phyloP scores from a whole-genome alignment of 2,888 invertebrate species.

The Pardosa pseudoannulata region DNA sequence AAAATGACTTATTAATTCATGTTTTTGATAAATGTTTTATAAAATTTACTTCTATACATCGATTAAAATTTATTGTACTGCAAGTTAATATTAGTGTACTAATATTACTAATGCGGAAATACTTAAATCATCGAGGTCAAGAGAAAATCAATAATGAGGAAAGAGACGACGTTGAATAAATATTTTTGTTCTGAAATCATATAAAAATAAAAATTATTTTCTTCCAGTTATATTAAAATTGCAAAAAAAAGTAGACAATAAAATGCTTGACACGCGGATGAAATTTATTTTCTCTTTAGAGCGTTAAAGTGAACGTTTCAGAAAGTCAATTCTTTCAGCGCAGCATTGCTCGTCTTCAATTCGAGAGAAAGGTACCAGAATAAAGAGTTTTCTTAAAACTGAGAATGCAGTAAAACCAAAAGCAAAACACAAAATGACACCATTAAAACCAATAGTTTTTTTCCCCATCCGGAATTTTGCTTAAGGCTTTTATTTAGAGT shows the following conservation, averaged over 20 bases:
- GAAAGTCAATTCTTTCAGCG: neutral
- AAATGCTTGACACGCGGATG: neutral
- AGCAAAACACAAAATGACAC: slow-evolving; percentile 18
- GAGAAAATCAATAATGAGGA: no score
- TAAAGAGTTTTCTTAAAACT: neutral
- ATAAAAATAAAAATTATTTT: no score
- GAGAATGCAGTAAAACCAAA: neutral
- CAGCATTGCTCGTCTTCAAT: neutral
- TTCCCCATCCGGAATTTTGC: neutral
- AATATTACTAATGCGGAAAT: no score
- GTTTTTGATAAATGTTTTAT: no score
- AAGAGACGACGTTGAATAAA: no score
- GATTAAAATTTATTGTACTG: no score
- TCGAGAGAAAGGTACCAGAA: neutral
- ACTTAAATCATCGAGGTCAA: no score
- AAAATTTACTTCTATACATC: no score
- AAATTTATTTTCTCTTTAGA: neutral
- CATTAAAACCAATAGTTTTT: slow-evolving; percentile 54
- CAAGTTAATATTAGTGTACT: no score
- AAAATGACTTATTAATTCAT: no score
- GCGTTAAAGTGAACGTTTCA: neutral
- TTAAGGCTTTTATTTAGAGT: slow-evolving; percentile 43
- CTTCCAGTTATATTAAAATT: no score
- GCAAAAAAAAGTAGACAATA: neutral
- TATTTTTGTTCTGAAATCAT: no score